phyloP scores from a whole-genome alignment of 35 echinoderm and acorn worm species.

The Nesometra sesokonis region DNA sequence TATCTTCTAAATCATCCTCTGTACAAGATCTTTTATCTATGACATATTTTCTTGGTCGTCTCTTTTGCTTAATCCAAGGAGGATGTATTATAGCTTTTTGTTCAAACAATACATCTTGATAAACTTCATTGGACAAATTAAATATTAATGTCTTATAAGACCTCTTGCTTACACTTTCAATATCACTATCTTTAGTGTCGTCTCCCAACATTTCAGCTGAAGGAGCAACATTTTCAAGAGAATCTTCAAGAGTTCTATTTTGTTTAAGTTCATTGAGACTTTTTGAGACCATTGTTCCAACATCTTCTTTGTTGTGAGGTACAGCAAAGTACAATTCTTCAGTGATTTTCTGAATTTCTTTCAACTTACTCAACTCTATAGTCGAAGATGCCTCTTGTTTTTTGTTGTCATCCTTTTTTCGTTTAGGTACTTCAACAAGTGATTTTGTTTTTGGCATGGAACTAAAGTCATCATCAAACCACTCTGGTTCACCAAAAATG shows the following conservation, averaged over 20 bases:
- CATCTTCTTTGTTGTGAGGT: slow-evolving; percentile 85
- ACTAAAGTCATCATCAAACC: slow-evolving; percentile 99
- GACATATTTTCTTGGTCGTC: slow-evolving; percentile 57
- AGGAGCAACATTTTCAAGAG: slow-evolving; percentile 12
- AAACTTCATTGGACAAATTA: slow-evolving; percentile 74
- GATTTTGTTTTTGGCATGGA: slow-evolving; percentile 89
- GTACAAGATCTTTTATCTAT: slow-evolving; percentile 40
- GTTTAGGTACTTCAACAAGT: slow-evolving; percentile 74
- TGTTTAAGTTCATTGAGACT: slow-evolving; percentile 61
- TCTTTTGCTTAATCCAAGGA: slow-evolving; percentile 93
- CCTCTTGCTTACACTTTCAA: slow-evolving; percentile 82
- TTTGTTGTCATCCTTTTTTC: slow-evolving; percentile 12
- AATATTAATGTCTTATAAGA: slow-evolving; percentile 84
- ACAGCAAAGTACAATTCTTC: slow-evolving; percentile 92
- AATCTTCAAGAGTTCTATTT: slow-evolving; percentile 19
- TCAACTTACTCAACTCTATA: slow-evolving; percentile 19
- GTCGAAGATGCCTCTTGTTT: neutral
- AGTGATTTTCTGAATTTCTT: slow-evolving; percentile 67
- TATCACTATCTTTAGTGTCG: slow-evolving; percentile 79
- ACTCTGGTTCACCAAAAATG: slow-evolving; percentile 88
- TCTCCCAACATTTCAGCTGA: slow-evolving; percentile 45
- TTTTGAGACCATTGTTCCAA: slow-evolving; percentile 32
- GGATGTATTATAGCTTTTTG: slow-evolving; percentile 53
- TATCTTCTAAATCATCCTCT: slow-evolving; percentile 26
- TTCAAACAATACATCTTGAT: slow-evolving; percentile 50